Evolutionary conservation across 1,140 invertebrate species (phyloP), one percentile per base, ranked within the genome.

Genomic region (Diorhabda sublineata): DNA sequence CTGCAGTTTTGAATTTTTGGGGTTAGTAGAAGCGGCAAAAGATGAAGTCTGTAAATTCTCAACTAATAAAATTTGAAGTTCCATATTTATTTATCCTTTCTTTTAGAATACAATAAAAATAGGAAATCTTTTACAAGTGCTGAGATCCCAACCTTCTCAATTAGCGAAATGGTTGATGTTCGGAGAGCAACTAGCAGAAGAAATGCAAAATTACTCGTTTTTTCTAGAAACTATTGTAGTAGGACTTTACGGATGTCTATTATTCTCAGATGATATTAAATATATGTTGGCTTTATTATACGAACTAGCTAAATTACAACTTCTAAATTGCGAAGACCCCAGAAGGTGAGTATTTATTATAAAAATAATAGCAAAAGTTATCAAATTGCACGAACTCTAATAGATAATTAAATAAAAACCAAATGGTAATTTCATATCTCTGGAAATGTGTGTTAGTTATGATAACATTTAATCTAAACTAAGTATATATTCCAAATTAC

Each of bases 161-260:
- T 79, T 97, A 47, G 93, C 94, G 1, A 82, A 89, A 9, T 92
- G 92, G 81, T 83, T 98, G 9, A 87, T 90, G 2, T 85, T 88
- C n/a, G 92, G 91, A 0, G 94, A 97, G 77, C 60, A 84, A n/a
- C 79, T 85, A 57, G 82, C 68, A 11, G 72, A 78, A 45, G 77
- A 86, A 69, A 84, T 87, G 41, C 84, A 88, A 26, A 83, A 84
- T 9, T 86, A 93, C 78, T 87, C 89, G 3, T 85, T 84, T 43
- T 83, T 92, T 3, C 85, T 92, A 9, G 86, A 91, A 58, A 89
- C 89, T 1, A 82, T 97, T 4, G 87, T 94, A 8, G 87, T 91
- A 41, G 92, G 95, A 0, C 79, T 99, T 0, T 98, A 94, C 81
- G 93, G 88, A 59, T 92, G 90, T 81, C 92, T 90, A 76, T 85